A percentile compares a stretch with the other conserved stretches of the same genome.
These are phyloP conservation scores for Microtus oregoni DNA, from an alignment of 2,113 vertebrate species.

Conservation along the genomic window DNA sequence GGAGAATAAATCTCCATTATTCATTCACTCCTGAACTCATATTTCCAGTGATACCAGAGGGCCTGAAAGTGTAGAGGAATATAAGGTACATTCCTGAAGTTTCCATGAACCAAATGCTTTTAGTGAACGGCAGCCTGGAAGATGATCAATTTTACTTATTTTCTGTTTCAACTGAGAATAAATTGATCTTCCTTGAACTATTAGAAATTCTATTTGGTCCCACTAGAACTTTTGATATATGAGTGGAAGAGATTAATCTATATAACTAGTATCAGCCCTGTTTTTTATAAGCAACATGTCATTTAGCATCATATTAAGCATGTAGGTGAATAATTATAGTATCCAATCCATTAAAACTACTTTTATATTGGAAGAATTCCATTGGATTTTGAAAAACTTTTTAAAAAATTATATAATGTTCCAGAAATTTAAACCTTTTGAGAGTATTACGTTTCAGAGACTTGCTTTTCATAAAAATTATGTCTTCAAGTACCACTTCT, in stretches of 20 bases:
- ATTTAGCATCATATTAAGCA: slow-evolving; percentile 7
- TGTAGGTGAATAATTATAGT: slow-evolving; percentile 45
- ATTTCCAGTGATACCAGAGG: slow-evolving; percentile 83
- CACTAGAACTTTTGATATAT: slow-evolving; percentile 45
- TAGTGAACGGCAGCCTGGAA: slow-evolving; percentile 51
- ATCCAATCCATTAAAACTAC: slow-evolving; percentile 38
- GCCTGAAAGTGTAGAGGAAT: slow-evolving; percentile 67
- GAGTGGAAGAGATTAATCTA: slow-evolving; percentile 37
- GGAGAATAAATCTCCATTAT: slow-evolving; percentile 74
- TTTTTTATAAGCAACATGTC: neutral
- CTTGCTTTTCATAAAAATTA: neutral
- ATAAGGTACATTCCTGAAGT: slow-evolving; percentile 65
- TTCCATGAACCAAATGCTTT: slow-evolving; percentile 13
- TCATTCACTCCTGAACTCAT: slow-evolving; percentile 74
- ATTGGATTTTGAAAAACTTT: neutral
- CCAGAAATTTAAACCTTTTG: slow-evolving; percentile 5
- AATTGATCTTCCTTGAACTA: slow-evolving; percentile 56
- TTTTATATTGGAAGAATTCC: slow-evolving; percentile 52
- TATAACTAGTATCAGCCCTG: slow-evolving; percentile 12
- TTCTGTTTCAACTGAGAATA: slow-evolving; percentile 67
- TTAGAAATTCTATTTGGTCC: slow-evolving; percentile 49
- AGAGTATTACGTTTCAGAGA: neutral
- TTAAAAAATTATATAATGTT: slow-evolving; percentile 55
- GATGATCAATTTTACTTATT: slow-evolving; percentile 58
- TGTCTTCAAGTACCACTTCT: slow-evolving; percentile 27